These are phyloP conservation scores for Trinectes maculatus DNA, from an alignment of 2,113 vertebrate species.

Conservation along the genomic window DNA sequence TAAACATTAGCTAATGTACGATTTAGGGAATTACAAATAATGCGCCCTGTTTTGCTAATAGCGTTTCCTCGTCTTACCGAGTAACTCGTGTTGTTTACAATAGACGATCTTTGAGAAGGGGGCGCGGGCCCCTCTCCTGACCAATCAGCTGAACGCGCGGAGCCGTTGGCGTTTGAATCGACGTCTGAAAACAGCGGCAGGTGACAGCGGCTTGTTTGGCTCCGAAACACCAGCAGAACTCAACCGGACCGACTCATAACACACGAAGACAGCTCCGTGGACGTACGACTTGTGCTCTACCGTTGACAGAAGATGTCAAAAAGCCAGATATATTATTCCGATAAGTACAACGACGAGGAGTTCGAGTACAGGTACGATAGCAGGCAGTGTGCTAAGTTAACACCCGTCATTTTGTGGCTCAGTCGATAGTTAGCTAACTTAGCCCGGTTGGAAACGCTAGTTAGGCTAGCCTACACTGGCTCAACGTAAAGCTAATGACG, in stretches of 20 bases:
- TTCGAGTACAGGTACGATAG: slow-evolving; percentile 82
- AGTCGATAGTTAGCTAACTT: background rate
- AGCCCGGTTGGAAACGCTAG: too few species aligned
- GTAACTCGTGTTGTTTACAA: background rate
- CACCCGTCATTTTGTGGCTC: background rate
- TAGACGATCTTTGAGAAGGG: slow-evolving; percentile 17
- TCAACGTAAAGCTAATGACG: background rate
- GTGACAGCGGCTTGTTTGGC: slow-evolving; percentile 49
- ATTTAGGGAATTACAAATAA: background rate
- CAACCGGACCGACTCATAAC: background rate
- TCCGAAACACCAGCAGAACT: background rate
- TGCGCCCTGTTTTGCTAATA: too few species aligned
- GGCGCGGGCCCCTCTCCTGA: slow-evolving; percentile 8
- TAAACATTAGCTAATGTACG: background rate
- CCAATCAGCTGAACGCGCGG: slow-evolving; percentile 66
- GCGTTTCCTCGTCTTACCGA: background rate
- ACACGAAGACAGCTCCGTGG: background rate
- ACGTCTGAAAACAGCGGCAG: slow-evolving; percentile 57
- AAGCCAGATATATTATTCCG: slow-evolving; percentile 83
- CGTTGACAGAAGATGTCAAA: slow-evolving; percentile 73
- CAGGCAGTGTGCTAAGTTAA: background rate
- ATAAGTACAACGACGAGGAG: slow-evolving; percentile 83
- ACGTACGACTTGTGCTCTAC: background rate
- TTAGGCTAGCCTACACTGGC: background rate
- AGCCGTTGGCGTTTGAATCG: slow-evolving; percentile 77